Percentiles rank a stretch among this genome's conserved stretches.
Conservation (phyloP, 2,113 vertebrate species). For the Acrocephalus arundinaceus region DNA sequence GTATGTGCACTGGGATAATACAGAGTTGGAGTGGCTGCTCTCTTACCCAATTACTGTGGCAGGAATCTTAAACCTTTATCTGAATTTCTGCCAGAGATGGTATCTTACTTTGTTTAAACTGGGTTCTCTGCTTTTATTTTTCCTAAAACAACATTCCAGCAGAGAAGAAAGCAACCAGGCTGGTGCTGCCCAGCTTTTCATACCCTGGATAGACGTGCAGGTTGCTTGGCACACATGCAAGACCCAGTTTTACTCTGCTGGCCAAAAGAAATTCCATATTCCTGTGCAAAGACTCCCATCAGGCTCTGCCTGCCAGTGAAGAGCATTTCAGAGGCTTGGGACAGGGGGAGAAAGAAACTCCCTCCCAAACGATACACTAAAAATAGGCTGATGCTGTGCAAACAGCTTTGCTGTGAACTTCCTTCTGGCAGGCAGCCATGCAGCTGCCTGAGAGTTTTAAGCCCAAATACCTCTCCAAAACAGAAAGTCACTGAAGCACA, state of each 20-base stretch:
- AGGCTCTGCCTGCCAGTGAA: not conserved
- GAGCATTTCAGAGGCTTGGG: not conserved
- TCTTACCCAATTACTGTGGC: not conserved
- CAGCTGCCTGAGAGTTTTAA: not conserved
- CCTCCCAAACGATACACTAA: not conserved
- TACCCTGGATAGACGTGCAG: fast-evolving
- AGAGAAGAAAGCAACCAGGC: not conserved
- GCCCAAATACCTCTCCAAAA: conserved; percentile 17
- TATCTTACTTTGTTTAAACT: not conserved
- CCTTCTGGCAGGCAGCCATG: conserved; percentile 4
- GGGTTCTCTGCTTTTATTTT: not conserved
- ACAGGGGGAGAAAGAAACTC: not conserved
- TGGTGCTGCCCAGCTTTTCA: not conserved
- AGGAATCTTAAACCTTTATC: not conserved
- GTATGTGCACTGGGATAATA: not conserved
- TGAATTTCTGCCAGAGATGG: not conserved
- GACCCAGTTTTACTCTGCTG: not conserved
- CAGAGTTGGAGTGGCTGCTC: not conserved
- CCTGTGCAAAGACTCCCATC: not conserved
- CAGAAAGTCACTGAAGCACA: not conserved
- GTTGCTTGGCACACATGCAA: not conserved
- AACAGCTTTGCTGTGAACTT: conserved; percentile 26
- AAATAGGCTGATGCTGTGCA: conserved; percentile 40
- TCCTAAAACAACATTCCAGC: not conserved
- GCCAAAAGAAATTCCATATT: not conserved